A percentile compares a stretch with the other conserved stretches of the same genome.
Conservation (phyloP, 2,888 invertebrate genomes). For the Hirtodrosophila cameraria region DNA sequence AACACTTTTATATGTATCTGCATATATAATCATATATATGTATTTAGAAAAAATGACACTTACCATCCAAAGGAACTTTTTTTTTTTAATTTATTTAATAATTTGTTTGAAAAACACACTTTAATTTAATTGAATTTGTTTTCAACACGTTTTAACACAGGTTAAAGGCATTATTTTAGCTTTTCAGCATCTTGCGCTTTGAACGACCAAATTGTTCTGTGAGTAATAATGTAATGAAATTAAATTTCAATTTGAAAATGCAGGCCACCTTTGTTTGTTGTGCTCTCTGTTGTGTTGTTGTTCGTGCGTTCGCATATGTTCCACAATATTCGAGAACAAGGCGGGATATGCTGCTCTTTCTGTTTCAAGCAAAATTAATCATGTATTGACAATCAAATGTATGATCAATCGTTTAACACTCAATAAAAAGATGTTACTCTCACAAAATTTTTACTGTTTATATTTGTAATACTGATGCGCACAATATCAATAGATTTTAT, state of each 20-base stretch:
- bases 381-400: neutral
- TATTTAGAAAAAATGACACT: conserved; percentile 15
- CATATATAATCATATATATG: neutral
- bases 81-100: neutral
- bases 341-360: conserved; percentile 34
- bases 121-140: conserved; percentile 21
- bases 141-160: conserved; percentile 7
- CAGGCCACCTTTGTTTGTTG: conserved; percentile 72
- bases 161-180: conserved; percentile 33
- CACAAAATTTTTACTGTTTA: no score
- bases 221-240: conserved; percentile 48
- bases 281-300: conserved; percentile 40
- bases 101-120: conserved; percentile 20
- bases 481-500: neutral
- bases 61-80: conserved; percentile 29
- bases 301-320: conserved; percentile 37
- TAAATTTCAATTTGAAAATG: conserved; percentile 41
- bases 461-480: no score
- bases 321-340: conserved; percentile 61
- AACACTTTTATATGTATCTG: neutral
- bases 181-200: conserved; percentile 6
- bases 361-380: conserved; percentile 5
- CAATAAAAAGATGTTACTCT: no score
- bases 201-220: conserved; percentile 45
- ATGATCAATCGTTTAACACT: no score